These are phyloP conservation scores for Acanthosepion lycidas DNA, from an alignment of 2,888 invertebrate species.

Conservation along the genomic window DNA sequence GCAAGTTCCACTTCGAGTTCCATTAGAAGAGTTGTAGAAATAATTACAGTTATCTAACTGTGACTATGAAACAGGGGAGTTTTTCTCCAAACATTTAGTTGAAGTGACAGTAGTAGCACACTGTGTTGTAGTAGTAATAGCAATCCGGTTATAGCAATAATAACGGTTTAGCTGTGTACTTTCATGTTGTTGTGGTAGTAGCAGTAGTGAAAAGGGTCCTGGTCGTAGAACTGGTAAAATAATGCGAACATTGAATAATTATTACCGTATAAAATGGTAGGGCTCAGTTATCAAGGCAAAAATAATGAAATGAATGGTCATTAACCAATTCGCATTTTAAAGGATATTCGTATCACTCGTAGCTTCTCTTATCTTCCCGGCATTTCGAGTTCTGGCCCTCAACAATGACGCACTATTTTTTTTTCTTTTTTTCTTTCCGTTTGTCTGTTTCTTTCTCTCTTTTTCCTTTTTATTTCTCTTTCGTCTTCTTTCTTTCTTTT, in stretches of 20 bases:
- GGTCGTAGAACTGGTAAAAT: neutral
- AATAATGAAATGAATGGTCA: too few relatives aligned
- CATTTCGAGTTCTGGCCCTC: too few relatives aligned
- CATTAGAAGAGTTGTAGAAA: neutral
- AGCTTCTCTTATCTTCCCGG: too few relatives aligned
- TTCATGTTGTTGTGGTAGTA: neutral
- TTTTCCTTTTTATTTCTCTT: too few relatives aligned
- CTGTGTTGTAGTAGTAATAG: neutral
- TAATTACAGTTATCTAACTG: neutral
- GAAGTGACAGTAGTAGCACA: slow-evolving; percentile 2
- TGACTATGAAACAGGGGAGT: neutral
- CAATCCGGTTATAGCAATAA: neutral
- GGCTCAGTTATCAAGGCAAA: too few relatives aligned
- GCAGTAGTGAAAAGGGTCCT: neutral
- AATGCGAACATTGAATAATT: neutral
- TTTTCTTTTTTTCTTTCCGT: too few relatives aligned
- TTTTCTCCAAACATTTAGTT: neutral
- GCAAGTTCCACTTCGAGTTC: neutral
- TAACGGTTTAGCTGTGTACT: neutral
- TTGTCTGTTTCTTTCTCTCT: too few relatives aligned
- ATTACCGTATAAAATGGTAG: too few relatives aligned
- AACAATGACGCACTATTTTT: too few relatives aligned
- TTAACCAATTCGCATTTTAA: too few relatives aligned
- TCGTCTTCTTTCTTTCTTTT: too few relatives aligned
- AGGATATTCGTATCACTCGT: too few relatives aligned